phyloP scores from a whole-genome alignment of 2,113 vertebrate genomes.

The Tretioscincus oriximinensis region DNA sequence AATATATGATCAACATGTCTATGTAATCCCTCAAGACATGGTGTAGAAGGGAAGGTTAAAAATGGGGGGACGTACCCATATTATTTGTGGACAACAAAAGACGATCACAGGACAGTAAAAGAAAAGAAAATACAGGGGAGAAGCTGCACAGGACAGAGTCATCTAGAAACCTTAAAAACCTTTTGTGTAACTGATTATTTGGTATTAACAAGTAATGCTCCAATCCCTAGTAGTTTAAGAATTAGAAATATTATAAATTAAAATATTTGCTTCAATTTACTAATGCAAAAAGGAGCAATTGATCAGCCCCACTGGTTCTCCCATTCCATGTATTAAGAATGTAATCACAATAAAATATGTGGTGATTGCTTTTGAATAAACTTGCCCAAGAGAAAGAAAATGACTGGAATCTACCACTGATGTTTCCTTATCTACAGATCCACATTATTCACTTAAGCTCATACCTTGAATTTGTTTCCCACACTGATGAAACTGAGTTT shows the following conservation, averaged over 20 bases:
- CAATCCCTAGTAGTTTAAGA: neutral
- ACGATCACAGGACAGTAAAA: neutral
- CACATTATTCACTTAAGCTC: neutral
- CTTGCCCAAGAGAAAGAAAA: neutral
- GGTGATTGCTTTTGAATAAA: neutral
- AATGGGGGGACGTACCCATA: neutral
- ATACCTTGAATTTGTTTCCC: slow-evolving; percentile 98
- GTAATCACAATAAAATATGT: neutral
- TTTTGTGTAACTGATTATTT: neutral
- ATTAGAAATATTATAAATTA: neutral
- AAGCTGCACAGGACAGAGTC: neutral
- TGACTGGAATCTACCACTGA: neutral
- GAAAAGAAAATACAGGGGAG: neutral
- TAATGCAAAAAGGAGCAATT: neutral
- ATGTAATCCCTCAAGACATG: neutral
- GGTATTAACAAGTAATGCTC: neutral
- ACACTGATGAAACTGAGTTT: slow-evolving; percentile 98
- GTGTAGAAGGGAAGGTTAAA: neutral
- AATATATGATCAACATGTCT: neutral
- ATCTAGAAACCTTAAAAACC: neutral
- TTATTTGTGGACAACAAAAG: neutral
- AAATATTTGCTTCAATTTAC: neutral
- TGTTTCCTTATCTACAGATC: neutral
- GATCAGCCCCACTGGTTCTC: neutral
- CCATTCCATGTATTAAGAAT: neutral